These are phyloP conservation scores for Drosophila asahinai DNA, from an alignment of 1,140 invertebrate genomes.

Conservation along the genomic window DNA sequence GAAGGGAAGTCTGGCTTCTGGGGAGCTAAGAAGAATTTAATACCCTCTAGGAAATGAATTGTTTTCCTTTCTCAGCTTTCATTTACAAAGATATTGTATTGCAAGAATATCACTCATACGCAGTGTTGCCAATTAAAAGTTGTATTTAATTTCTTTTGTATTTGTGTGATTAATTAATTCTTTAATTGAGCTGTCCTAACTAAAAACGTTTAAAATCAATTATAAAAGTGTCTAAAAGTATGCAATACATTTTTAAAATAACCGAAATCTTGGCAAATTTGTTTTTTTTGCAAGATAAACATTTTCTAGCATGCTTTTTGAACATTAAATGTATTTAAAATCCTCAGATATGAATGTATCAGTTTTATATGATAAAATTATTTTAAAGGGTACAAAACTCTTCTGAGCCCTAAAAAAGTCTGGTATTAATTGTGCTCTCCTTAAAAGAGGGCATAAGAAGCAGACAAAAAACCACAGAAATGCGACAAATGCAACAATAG, in stretches of 20 bases:
- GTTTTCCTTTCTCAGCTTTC: too few relatives aligned
- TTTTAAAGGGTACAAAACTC: not conserved
- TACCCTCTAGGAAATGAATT: not conserved
- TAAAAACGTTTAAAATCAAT: not conserved
- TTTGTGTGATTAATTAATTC: not conserved
- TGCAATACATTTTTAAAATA: not conserved
- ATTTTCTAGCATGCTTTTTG: not conserved
- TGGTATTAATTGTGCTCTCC: not conserved
- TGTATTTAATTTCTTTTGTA: not conserved
- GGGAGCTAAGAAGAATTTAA: not conserved
- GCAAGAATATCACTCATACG: conserved; percentile 6
- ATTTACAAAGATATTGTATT: too few relatives aligned
- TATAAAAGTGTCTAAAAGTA: not conserved
- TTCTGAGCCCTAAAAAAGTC: not conserved
- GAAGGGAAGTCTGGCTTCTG: not conserved
- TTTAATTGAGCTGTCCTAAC: not conserved
- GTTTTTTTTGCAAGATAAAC: too few relatives aligned
- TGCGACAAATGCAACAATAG: conserved; percentile 81
- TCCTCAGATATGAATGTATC: too few relatives aligned
- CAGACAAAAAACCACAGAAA: conserved; percentile 56
- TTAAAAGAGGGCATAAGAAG: conserved; percentile 1
- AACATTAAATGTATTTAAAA: not conserved
- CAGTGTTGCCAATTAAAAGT: not conserved
- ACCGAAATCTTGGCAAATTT: too few relatives aligned
- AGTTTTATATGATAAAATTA: too few relatives aligned